phyloP scores from a whole-genome alignment of 1,140 invertebrate genomes.

The Leptestheria dahalacensis region DNA sequence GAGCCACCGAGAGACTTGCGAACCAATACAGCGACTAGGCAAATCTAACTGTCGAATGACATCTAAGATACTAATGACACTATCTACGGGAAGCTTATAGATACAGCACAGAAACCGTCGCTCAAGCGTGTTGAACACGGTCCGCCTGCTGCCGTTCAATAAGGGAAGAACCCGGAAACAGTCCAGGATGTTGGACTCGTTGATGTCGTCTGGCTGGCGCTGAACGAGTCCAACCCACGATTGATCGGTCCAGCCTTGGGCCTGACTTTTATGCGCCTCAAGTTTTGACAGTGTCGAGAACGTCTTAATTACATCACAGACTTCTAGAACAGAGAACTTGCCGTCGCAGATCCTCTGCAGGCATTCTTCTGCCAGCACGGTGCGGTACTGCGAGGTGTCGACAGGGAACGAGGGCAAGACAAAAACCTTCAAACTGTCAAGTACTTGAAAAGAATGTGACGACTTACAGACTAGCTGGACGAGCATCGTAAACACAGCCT shows the following conservation, averaged over 20 bases:
- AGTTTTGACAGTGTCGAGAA: conserved; percentile 29
- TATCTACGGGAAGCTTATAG: conserved; percentile 36
- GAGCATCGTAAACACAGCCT: conserved; percentile 30
- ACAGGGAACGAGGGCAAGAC: conserved; percentile 29
- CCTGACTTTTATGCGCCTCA: conserved; percentile 28
- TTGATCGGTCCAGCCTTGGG: conserved; percentile 39
- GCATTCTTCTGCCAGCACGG: conserved; percentile 41
- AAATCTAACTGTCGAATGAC: conserved; percentile 28
- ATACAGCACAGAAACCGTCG: conserved; percentile 39
- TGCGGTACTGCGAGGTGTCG: conserved; percentile 33
- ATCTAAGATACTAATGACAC: conserved; percentile 40
- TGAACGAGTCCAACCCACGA: conserved; percentile 50
- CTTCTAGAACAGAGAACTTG: conserved; percentile 40
- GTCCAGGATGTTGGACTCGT: conserved; percentile 37
- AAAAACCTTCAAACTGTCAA: conserved; percentile 31
- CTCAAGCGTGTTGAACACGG: conserved; percentile 44
- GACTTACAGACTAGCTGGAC: conserved; percentile 30
- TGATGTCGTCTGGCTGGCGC: conserved; percentile 32
- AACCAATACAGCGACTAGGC: conserved; percentile 30
- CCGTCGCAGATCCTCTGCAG: conserved; percentile 42
- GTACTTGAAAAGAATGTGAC: conserved; percentile 28
- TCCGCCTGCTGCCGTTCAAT: conserved; percentile 41
- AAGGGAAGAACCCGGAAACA: conserved; percentile 40
- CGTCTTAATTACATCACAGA: conserved; percentile 38
- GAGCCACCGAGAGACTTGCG: conserved; percentile 39